Percentiles rank a stretch among this genome's conserved stretches.
phyloP scores from a whole-genome alignment of 2,113 vertebrate species.

The Clarias gariepinus region DNA sequence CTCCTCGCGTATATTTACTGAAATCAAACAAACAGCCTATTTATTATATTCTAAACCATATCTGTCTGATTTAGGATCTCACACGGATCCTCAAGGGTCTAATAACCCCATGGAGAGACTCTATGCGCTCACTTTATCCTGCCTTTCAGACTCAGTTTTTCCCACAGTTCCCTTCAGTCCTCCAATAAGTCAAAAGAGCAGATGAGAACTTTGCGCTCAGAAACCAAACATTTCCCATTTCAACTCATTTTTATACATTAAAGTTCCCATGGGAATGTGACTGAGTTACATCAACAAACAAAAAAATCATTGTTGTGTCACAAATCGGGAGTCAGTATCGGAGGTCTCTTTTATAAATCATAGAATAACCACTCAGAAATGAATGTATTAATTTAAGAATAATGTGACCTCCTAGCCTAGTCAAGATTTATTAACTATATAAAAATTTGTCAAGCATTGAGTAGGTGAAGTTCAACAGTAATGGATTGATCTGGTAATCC shows the following conservation, averaged over 20 bases:
- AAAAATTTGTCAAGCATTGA: background rate
- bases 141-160: background rate
- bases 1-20: background rate
- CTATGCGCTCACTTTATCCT: background rate
- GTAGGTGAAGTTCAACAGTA: background rate
- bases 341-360: background rate
- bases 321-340: background rate
- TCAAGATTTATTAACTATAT: background rate
- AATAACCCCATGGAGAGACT: slow-evolving; percentile 6
- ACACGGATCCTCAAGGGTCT: slow-evolving; percentile 2
- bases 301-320: background rate
- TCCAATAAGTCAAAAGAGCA: background rate
- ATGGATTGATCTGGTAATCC: too few species aligned
- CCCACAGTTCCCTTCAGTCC: background rate
- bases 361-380: background rate
- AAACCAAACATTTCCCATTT: background rate
- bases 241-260: background rate
- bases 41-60: background rate
- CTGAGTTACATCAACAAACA: slow-evolving; percentile 3
- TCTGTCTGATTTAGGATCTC: background rate
- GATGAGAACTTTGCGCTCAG: background rate
- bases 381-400: background rate
- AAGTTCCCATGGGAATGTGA: background rate
- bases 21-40: slow-evolving; percentile 1
- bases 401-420: background rate